These are phyloP conservation scores for Albula glossodonta DNA, from an alignment of 2,113 vertebrate species.

Conservation along the genomic window DNA sequence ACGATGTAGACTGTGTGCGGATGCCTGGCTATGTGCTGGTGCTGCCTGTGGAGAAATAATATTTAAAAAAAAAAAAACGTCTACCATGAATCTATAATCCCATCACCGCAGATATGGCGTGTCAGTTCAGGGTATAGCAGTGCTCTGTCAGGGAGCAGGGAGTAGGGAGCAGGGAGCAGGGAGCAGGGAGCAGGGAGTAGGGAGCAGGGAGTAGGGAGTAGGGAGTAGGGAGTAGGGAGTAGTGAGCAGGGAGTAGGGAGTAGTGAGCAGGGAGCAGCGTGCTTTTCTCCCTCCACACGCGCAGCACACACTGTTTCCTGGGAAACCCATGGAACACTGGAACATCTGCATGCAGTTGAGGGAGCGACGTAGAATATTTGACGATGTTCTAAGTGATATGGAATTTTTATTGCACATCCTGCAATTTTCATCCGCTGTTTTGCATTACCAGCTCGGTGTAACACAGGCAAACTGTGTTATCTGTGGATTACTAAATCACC, in stretches of 20 bases:
- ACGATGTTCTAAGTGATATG: not conserved
- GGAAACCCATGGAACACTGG: not conserved
- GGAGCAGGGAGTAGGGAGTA: not conserved
- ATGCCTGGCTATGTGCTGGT: no score
- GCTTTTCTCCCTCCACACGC: not conserved
- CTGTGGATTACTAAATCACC: not conserved
- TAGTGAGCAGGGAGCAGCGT: not conserved
- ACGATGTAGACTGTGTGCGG: no score
- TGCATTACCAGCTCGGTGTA: not conserved
- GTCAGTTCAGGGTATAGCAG: not conserved
- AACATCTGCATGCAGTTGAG: not conserved
- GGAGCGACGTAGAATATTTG: not conserved
- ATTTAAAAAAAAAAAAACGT: conserved; percentile 15
- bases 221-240: no score
- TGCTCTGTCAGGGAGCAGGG: not conserved
- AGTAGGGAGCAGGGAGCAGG: no score
- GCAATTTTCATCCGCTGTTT: not conserved
- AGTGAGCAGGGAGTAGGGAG: no score
- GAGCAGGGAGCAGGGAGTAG: not conserved
- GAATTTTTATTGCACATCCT: not conserved
- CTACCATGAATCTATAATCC: not conserved
- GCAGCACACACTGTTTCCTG: not conserved
- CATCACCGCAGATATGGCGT: not conserved
- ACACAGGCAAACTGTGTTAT: not conserved
- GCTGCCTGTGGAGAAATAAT: no score